phyloP scores from a whole-genome alignment of 2,113 vertebrate species.

The Crotalus tigris region DNA sequence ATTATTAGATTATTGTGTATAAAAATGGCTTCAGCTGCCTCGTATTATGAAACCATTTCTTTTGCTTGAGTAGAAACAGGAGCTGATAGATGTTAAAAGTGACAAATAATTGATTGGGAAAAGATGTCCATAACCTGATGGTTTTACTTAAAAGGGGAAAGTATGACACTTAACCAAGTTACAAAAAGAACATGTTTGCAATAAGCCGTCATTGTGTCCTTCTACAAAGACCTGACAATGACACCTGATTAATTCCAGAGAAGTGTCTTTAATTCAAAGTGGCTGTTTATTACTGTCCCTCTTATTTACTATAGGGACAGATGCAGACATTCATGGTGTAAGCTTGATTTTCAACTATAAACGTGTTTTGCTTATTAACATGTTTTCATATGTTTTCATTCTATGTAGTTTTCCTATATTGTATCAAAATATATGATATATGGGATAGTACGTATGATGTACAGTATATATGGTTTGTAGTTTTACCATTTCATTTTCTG shows the following conservation, averaged over 20 bases:
- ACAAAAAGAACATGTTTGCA: slow-evolving; percentile 47
- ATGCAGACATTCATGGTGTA: slow-evolving; percentile 38
- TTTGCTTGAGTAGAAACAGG: slow-evolving; percentile 61
- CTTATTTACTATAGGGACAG: slow-evolving; percentile 38
- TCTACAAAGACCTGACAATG: slow-evolving; percentile 45
- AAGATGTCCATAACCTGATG: slow-evolving; percentile 51
- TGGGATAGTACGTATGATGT: not conserved
- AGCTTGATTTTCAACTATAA: slow-evolving; percentile 33
- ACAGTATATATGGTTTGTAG: not conserved
- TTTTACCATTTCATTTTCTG: not conserved
- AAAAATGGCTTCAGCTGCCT: slow-evolving; percentile 57
- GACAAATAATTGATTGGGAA: slow-evolving; percentile 62
- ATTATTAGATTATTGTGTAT: slow-evolving; percentile 58
- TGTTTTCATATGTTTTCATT: not conserved
- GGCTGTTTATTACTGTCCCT: slow-evolving; percentile 46
- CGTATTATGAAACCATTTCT: slow-evolving; percentile 57
- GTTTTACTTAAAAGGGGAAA: slow-evolving; percentile 42
- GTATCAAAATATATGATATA: not conserved
- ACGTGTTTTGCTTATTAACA: slow-evolving; percentile 35
- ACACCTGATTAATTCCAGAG: slow-evolving; percentile 62
- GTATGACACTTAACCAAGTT: slow-evolving; percentile 45
- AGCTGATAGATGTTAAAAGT: slow-evolving; percentile 62
- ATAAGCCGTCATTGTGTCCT: slow-evolving; percentile 24
- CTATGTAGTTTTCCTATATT: slow-evolving; percentile 4
- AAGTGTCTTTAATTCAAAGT: slow-evolving; percentile 39